These are phyloP conservation scores for Spodoptera exigua DNA, from an alignment of 2,888 invertebrate genomes.

Conservation along the genomic window DNA sequence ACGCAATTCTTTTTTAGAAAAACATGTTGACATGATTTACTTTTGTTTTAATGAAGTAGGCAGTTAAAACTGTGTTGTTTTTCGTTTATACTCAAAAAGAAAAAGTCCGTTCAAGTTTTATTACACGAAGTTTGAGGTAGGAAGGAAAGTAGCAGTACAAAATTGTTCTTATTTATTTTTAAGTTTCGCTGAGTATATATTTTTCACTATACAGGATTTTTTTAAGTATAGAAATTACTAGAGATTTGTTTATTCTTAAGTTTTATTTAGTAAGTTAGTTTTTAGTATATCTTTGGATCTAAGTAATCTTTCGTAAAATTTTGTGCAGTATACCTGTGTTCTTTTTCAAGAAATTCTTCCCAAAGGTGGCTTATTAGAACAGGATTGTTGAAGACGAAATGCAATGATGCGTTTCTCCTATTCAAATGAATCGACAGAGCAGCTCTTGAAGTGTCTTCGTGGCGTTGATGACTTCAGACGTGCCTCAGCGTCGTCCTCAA, in stretches of 20 bases:
- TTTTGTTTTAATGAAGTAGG: conserved; percentile 53
- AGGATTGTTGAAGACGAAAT: neutral
- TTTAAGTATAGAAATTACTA: conserved; percentile 21
- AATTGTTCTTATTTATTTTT: conserved; percentile 38
- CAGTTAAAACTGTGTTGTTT: conserved; percentile 19
- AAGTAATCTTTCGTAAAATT: too few species aligned
- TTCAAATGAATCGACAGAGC: conserved; percentile 28
- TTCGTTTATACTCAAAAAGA: conserved; percentile 17
- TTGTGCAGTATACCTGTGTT: too few species aligned
- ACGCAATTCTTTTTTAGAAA: conserved; percentile 40
- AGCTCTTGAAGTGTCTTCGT: conserved; percentile 31
- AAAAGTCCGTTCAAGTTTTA: conserved; percentile 23
- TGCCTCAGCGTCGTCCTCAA: conserved; percentile 37
- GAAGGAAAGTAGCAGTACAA: conserved; percentile 16
- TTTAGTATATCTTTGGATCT: too few species aligned
- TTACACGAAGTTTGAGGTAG: conserved; percentile 27
- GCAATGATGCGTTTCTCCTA: conserved; percentile 14
- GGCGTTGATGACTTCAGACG: conserved; percentile 38
- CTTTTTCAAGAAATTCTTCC: neutral
- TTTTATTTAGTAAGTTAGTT: too few species aligned
- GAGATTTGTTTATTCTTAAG: conserved; percentile 11
- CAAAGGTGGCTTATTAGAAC: neutral
- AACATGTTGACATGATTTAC: conserved; percentile 50
- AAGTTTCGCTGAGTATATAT: conserved; percentile 36
- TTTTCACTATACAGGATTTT: conserved; percentile 20